Base-by-base conservation (phyloP, 1,140 invertebrate species). In the Heterodera schachtii region DNA sequence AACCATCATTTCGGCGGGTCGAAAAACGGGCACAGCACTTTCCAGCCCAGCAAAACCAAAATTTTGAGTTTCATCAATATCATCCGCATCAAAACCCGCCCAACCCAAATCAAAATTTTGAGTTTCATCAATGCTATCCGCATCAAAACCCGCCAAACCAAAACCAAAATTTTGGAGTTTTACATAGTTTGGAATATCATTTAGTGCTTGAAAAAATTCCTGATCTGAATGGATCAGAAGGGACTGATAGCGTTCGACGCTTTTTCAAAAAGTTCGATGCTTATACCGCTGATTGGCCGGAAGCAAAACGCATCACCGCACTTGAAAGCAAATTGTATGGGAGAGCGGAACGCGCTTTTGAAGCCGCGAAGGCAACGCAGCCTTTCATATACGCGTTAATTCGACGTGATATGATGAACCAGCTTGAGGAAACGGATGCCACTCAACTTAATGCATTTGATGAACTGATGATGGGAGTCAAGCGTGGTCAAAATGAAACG, bases 191-290 rank as follows among this genome's bases (percentile, higher is more conserved):
- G 7, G 57, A 60, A 60, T 60, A 9, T 9, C 6, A 60, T 16
- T 9, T 60, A 16, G 75, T 66, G 31, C n/a, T 76, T 16, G 75
- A 76, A n/a, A 67, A 31, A 64, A 76, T 76, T 44, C 43, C n/a
- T 4, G 75, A 76, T 3, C n/a, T 76, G 2, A 76, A 8, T 6
- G 75, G 75, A 7, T 19, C 1, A 13, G 75, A 76, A 64, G 47
- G 75, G n/a, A 52, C 41, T 2, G 75, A 76, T 67, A 19, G 41
- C 3, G 31, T 76, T 3, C 64, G 46, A 11, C 11, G 44, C 1
- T 76, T 76, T 31, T 76, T 76, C 19, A 76, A 76, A 31, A 76
- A 76, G 11, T 76, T 76, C 31, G 75, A 76, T 43, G 52, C 52
- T 8, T 5, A n/a, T 19, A 76, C 75, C 1, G 46, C 11, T 19